Conservation (phyloP, 2,113 vertebrate genomes). For the Carettochelys insculpta region DNA sequence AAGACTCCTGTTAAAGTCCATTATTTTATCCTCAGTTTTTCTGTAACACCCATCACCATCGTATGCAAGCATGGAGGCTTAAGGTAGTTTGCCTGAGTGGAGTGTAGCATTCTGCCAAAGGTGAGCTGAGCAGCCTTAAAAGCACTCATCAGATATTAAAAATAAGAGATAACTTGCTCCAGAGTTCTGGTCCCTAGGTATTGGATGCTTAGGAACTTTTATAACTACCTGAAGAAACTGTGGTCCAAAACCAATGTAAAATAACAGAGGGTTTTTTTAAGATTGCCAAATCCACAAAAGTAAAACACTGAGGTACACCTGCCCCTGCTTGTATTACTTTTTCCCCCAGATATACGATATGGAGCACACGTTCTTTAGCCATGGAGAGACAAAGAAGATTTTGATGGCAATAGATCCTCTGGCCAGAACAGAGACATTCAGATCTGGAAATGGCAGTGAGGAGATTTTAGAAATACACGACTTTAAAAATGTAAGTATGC, state of each 20-base stretch:
- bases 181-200: background rate
- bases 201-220: background rate
- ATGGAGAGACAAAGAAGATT: conserved; percentile 86
- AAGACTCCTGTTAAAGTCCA: background rate
- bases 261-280: background rate
- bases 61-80: background rate
- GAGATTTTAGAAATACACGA: conserved; percentile 95
- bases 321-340: conserved; percentile 18
- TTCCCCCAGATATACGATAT: conserved; percentile 86
- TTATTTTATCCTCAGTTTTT: background rate
- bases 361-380: conserved; percentile 87
- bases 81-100: background rate
- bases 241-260: background rate
- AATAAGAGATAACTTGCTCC: background rate
- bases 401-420: conserved; percentile 90
- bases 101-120: background rate
- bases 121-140: background rate
- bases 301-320: background rate
- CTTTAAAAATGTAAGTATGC: conserved; percentile 90
- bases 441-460: conserved; percentile 87
- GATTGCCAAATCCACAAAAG: background rate
- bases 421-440: conserved; percentile 87
- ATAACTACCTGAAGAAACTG: background rate
- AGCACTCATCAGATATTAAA: background rate
- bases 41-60: background rate